Percentiles rank a stretch among this genome's conserved stretches.
Evolutionary conservation across 2,888 invertebrate species (phyloP).

Genomic region (Anoncus sp.): DNA sequence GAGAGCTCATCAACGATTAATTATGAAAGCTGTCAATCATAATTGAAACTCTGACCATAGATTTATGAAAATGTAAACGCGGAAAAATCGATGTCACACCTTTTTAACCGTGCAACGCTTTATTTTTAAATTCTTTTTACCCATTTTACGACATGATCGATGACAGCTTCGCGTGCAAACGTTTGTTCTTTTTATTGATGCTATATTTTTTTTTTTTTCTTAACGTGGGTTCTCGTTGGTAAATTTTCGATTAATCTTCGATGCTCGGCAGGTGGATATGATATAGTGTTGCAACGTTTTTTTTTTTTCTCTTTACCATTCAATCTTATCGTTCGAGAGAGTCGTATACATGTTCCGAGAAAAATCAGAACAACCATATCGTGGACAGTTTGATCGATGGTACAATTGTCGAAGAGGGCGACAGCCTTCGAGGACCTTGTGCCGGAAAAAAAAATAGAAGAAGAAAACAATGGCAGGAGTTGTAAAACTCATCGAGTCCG

Average conservation of each 20-base stretch:
- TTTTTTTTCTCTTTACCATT: neutral
- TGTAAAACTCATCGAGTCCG: conserved; percentile 6
- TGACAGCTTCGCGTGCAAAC: neutral
- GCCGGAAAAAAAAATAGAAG: conserved; percentile 26
- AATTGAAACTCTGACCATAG: neutral
- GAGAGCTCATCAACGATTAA: too few relatives aligned
- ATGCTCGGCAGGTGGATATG: neutral
- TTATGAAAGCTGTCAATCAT: too few relatives aligned
- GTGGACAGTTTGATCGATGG: conserved; percentile 1
- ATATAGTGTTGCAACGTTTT: too few relatives aligned
- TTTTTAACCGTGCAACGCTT: too few relatives aligned
- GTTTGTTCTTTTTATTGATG: neutral
- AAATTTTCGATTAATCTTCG: conserved; percentile 24
- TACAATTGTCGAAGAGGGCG: conserved; percentile 3
- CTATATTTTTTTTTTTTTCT: neutral
- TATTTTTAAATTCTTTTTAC: neutral
- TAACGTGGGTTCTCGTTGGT: neutral
- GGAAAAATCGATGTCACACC: neutral
- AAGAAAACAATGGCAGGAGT: neutral
- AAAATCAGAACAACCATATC: neutral
- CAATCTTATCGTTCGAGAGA: conserved; percentile 2
- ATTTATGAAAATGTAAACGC: neutral
- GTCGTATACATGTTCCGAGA: neutral
- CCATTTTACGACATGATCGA: too few relatives aligned
- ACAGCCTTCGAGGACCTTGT: conserved; percentile 33